Evolutionary conservation across 2,888 invertebrate genomes (phyloP).

Genomic region (Heliconius sara): DNA sequence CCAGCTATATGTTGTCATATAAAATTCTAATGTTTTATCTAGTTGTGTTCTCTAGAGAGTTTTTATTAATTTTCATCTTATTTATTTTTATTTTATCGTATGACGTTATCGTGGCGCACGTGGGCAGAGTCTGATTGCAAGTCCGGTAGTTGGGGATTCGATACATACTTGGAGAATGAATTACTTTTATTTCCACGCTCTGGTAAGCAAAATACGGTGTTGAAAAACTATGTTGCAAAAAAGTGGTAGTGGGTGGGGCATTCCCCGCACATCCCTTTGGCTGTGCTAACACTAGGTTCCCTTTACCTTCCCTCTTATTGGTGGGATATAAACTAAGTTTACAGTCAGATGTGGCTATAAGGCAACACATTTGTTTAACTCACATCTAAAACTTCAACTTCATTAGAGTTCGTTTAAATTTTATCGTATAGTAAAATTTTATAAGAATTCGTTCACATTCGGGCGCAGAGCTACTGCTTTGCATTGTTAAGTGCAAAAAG

Average conservation of each 20-base stretch:
- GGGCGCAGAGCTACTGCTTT: constrained; percentile 46
- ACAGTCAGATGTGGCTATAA: no score
- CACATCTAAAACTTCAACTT: neutral
- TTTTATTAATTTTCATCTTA: neutral
- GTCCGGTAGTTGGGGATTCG: neutral
- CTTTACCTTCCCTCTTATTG: no score
- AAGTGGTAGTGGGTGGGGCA: no score
- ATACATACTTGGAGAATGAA: neutral
- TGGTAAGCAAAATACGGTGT: neutral
- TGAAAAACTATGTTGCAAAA: neutral
- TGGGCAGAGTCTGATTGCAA: neutral
- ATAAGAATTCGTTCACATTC: constrained; percentile 16
- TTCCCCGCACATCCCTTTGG: no score
- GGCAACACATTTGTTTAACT: neutral
- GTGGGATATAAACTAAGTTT: no score
- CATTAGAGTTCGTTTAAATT: neutral
- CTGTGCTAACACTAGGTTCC: no score
- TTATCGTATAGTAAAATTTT: constrained; percentile 8
- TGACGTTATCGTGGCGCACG: neutral
- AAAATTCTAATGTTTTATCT: neutral
- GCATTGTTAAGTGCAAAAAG: constrained; percentile 64
- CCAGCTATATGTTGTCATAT: neutral
- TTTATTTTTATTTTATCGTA: neutral
- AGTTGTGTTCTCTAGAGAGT: neutral
- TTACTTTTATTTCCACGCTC: neutral